Evolutionary conservation across 2,113 vertebrate genomes (phyloP), one percentile per base, ranked within the genome.

Genomic region (Labeo catla): DNA sequence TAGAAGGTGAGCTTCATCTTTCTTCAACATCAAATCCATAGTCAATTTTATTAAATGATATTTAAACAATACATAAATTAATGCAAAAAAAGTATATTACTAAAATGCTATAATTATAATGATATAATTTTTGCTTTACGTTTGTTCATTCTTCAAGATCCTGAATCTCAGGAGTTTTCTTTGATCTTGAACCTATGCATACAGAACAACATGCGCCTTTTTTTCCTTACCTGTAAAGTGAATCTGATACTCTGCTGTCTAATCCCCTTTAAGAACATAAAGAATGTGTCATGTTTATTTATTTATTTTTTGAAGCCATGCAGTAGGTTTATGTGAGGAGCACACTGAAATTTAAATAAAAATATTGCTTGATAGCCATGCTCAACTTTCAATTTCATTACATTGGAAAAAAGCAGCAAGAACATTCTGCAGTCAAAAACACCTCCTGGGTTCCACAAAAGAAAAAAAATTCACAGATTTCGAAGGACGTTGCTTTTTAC

Each of bases 1-100:
- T 95, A 43, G 16, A 91, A 13, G 92, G 93, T 93, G 61, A 92
- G 81, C 3, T 8, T 10, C 57, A 19, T 50, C 28, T n/a, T 61
- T 50, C 8, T 47, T 59, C 13, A 84, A 45, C 11, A 21, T 43
- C 36, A 72, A 68, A 36, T 16, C 19, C 8, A 59, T 21, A n/a
- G 8, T n/a, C 34, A 39, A 19, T 70, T 70, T 36, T 39, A 39
- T 70, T 2, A 39, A 70, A 19, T 13, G 7, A 70, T 6, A 68
- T 19, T 8, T 8, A 39, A 34, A 36, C 65, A 34, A 66, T 36
- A 68, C 28, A 68, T 36, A 3, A 16, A 36, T 36, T 1, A 3
- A n/a, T n/a, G n/a, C n/a, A n/a, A n/a, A n/a, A n/a, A n/a, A n/a
- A n/a, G n/a, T n/a, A n/a, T n/a, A n/a, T n/a, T n/a, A n/a, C n/a